A percentile compares a stretch with the other conserved stretches of the same genome.
Conservation (phyloP, 2,113 vertebrate species). For the Oncorhynchus keta region DNA sequence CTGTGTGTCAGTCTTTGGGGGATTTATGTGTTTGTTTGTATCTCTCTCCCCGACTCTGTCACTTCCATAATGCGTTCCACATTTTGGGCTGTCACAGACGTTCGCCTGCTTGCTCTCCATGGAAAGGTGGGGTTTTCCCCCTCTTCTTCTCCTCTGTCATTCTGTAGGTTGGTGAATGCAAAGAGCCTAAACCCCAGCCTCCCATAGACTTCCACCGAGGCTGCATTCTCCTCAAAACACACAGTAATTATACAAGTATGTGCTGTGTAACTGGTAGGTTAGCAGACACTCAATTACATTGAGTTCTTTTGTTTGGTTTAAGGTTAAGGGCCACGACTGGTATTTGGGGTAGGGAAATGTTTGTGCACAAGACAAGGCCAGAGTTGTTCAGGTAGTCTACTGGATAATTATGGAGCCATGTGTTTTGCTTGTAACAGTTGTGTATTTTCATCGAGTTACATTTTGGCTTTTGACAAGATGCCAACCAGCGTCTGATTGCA, state of each 20-base stretch:
- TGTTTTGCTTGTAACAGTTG: slow-evolving; percentile 50
- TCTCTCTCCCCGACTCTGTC: slow-evolving; percentile 64
- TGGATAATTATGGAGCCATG: slow-evolving; percentile 45
- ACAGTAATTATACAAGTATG: slow-evolving; percentile 61
- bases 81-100: slow-evolving; percentile 62
- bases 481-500: slow-evolving; percentile 9
- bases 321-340: slow-evolving; percentile 39
- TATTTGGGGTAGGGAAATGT: slow-evolving; percentile 43
- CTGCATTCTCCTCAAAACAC: slow-evolving; percentile 51
- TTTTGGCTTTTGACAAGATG: slow-evolving; percentile 7
- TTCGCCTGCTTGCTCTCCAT: slow-evolving; percentile 45
- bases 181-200: slow-evolving; percentile 38
- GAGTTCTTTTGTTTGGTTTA: slow-evolving; percentile 48
- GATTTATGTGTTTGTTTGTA: slow-evolving; percentile 80
- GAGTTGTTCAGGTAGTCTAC: slow-evolving; percentile 46
- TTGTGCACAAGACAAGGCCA: not conserved
- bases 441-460: slow-evolving; percentile 27
- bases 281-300: slow-evolving; percentile 36
- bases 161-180: slow-evolving; percentile 35
- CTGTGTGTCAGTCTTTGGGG: slow-evolving; percentile 58
- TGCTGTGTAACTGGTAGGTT: slow-evolving; percentile 40
- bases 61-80: slow-evolving; percentile 75
- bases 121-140: slow-evolving; percentile 15
- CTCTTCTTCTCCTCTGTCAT: not conserved
- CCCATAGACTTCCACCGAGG: slow-evolving; percentile 42